Percentiles rank a stretch among this genome's conserved stretches.
These are phyloP conservation scores for Philopedon plagiatum DNA, from an alignment of 2,888 invertebrate species.

Conservation along the genomic window DNA sequence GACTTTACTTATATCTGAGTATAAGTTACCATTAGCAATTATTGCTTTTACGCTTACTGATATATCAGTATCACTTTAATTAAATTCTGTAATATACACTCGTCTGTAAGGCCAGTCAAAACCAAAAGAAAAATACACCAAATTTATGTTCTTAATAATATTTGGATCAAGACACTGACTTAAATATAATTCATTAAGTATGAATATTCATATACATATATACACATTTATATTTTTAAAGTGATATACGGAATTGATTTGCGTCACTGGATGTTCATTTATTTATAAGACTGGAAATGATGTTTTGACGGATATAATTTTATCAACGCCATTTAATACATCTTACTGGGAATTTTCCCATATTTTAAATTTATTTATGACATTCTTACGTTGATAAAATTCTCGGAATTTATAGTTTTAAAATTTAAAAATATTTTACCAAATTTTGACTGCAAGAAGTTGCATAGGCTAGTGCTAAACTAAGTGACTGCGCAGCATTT, in stretches of 20 bases:
- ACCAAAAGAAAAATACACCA: too few relatives aligned
- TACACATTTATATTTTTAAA: not conserved
- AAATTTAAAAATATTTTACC: not conserved
- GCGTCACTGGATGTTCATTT: constrained; percentile 11
- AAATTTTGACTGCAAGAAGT: too few relatives aligned
- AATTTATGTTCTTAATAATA: too few relatives aligned
- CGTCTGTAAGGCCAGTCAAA: too few relatives aligned
- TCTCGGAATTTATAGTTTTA: not conserved
- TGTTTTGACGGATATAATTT: constrained; percentile 10
- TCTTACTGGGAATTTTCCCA: not conserved
- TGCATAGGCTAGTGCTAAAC: too few relatives aligned
- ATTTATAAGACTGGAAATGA: not conserved
- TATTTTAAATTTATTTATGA: not conserved
- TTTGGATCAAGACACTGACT: too few relatives aligned
- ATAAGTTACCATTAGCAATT: too few relatives aligned
- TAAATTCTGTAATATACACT: too few relatives aligned
- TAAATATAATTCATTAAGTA: not conserved
- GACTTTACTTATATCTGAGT: too few relatives aligned
- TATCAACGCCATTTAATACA: not conserved
- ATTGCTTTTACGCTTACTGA: too few relatives aligned
- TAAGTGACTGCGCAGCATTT: too few relatives aligned
- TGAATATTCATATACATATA: not conserved
- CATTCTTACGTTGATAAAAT: not conserved
- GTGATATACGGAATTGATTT: constrained; percentile 15
- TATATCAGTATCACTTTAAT: too few relatives aligned